Evolutionary conservation across 1,140 invertebrate species (phyloP).

Genomic region (Aethina tumida): DNA sequence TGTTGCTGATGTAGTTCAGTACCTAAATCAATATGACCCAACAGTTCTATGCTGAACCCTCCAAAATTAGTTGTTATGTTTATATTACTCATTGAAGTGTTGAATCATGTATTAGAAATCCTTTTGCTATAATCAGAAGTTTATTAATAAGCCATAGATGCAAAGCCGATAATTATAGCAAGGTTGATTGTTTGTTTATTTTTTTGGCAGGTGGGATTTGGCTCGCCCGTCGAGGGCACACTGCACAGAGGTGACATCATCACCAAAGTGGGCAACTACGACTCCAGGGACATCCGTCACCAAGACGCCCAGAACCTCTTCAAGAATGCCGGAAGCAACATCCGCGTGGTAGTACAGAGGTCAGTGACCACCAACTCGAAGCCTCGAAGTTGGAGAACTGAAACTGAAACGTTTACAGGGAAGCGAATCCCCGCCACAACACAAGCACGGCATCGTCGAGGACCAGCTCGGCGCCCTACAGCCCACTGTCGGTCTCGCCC

Average conservation of each 20-base stretch:
- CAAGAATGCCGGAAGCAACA: conserved; percentile 62
- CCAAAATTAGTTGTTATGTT: no score
- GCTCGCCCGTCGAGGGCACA: conserved; percentile 67
- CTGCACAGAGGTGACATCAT: conserved; percentile 83
- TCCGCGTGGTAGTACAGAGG: conserved; percentile 56
- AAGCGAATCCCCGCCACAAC: conserved; percentile 22
- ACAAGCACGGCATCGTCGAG: conserved; percentile 28
- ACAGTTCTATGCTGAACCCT: no score
- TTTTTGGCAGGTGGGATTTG: conserved; percentile 47
- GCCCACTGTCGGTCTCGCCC: conserved; percentile 33
- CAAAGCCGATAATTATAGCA: no score
- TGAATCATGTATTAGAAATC: no score
- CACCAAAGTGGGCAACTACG: conserved; percentile 78
- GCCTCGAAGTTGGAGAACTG: background rate
- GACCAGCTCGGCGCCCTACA: conserved; percentile 31
- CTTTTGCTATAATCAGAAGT: background rate
- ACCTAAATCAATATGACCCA: no score
- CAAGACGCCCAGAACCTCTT: conserved; percentile 85
- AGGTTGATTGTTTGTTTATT: conserved; percentile 4
- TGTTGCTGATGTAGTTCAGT: no score
- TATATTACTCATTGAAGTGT: no score
- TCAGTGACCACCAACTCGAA: conserved; percentile 28
- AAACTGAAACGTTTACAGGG: conserved; percentile 19
- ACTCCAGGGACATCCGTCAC: conserved; percentile 74
- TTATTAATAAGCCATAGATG: conserved; percentile 1